Conservation (phyloP, 2,888 invertebrate genomes). For the Mythimna vitellina region DNA sequence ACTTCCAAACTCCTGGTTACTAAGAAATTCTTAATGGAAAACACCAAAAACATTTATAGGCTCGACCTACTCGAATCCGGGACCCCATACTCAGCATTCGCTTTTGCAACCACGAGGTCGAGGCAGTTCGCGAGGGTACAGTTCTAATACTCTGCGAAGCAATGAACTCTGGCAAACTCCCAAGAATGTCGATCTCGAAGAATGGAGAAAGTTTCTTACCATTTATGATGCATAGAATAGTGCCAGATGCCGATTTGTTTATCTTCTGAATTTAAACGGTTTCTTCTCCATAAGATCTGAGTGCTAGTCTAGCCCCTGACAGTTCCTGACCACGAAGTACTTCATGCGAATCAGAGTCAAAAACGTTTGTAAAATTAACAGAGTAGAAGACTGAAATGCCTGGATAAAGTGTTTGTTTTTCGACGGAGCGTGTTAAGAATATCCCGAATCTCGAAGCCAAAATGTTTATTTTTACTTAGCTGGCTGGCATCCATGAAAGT, state of each 20-base stretch:
- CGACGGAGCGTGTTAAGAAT: not conserved
- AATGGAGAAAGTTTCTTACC: not conserved
- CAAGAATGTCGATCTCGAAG: not conserved
- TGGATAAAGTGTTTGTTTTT: not conserved
- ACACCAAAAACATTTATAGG: too few species aligned
- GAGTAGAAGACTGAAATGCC: too few species aligned
- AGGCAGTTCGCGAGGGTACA: not conserved
- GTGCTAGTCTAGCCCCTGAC: not conserved
- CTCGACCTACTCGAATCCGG: too few species aligned
- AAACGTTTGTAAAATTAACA: too few species aligned
- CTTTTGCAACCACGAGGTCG: too few species aligned
- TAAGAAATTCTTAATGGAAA: too few species aligned
- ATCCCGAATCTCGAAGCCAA: not conserved
- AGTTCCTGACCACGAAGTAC: not conserved
- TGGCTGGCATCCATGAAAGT: not conserved
- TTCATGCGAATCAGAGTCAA: not conserved
- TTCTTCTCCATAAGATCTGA: not conserved
- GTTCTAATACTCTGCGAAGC: constrained; percentile 12
- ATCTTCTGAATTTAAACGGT: not conserved
- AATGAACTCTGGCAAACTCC: constrained; percentile 40
- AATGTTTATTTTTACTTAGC: not conserved
- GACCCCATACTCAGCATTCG: too few species aligned
- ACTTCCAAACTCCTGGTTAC: too few species aligned
- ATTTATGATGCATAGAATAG: not conserved
- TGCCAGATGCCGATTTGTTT: not conserved